A percentile compares a stretch with the other conserved stretches of the same genome.
Conservation (phyloP, 1,140 invertebrate species). For the Argopecten irradians region DNA sequence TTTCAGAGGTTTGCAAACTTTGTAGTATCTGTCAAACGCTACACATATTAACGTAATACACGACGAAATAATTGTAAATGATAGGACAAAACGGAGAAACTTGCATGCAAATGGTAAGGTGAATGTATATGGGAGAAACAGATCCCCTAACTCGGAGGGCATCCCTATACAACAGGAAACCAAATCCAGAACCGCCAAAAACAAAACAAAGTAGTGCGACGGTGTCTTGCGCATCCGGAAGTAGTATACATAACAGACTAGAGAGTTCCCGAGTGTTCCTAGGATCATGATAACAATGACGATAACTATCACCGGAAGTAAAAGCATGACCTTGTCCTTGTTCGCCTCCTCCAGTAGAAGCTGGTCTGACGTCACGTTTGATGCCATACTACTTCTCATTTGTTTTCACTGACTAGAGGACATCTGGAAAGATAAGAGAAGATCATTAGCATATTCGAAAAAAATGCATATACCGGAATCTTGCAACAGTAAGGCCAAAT, state of each 20-base stretch:
- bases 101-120: slow-evolving; percentile 53
- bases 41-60: slow-evolving; percentile 60
- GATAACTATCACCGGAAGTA: slow-evolving; percentile 59
- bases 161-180: slow-evolving; percentile 59
- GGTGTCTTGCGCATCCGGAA: slow-evolving; percentile 53
- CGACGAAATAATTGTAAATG: slow-evolving; percentile 55
- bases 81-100: slow-evolving; percentile 55
- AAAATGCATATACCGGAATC: no score
- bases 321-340: slow-evolving; percentile 52
- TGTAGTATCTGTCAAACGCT: slow-evolving; percentile 61
- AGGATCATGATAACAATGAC: slow-evolving; percentile 48
- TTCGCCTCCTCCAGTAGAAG: slow-evolving; percentile 37
- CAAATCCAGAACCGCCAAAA: slow-evolving; percentile 57
- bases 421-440: background rate
- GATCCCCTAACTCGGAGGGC: slow-evolving; percentile 55
- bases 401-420: background rate
- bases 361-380: background rate
- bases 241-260: slow-evolving; percentile 59
- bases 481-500: no score
- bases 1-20: slow-evolving; percentile 62
- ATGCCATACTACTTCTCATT: background rate
- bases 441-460: no score
- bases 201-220: slow-evolving; percentile 61
- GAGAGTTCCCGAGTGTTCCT: slow-evolving; percentile 57
- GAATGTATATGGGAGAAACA: slow-evolving; percentile 57